Conservation (phyloP, 2,797 vertebrate genomes). For the Typhlichthys eigenmanni region DNA sequence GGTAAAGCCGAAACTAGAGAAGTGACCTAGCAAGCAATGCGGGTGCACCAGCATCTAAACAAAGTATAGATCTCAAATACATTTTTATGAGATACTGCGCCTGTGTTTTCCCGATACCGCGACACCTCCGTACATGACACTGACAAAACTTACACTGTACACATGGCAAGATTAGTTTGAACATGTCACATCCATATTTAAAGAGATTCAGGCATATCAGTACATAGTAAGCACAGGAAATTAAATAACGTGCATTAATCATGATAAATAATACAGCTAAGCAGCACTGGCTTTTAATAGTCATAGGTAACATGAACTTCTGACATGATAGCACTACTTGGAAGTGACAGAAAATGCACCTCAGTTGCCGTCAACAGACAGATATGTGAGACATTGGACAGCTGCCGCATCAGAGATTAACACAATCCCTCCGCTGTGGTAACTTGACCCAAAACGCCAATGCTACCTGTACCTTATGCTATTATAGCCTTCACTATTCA, state of each 20-base stretch:
- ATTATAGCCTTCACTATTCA: conserved; percentile 24
- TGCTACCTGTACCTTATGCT: conserved; percentile 22
- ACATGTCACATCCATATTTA: no score
- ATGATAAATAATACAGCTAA: conserved; percentile 17
- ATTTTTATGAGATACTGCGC: no score
- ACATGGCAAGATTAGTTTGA: no score
- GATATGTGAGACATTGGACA: conserved; percentile 17
- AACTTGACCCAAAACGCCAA: conserved; percentile 26
- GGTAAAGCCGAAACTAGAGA: no score
- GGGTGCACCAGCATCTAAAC: no score
- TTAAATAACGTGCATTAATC: conserved; percentile 15
- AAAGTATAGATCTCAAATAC: no score
- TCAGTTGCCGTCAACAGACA: conserved; percentile 2
- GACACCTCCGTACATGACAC: no score
- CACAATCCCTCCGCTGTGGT: conserved; percentile 18
- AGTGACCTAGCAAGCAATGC: no score
- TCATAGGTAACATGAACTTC: conserved; percentile 8
- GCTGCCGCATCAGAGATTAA: conserved; percentile 16
- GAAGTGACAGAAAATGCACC: background rate
- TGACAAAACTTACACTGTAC: no score
- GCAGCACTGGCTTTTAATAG: conserved; percentile 16
- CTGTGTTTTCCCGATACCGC: no score
- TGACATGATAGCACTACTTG: background rate
- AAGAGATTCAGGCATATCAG: background rate
- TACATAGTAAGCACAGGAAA: background rate